phyloP scores from a whole-genome alignment of 2,888 invertebrate species.

The Acronicta psi region DNA sequence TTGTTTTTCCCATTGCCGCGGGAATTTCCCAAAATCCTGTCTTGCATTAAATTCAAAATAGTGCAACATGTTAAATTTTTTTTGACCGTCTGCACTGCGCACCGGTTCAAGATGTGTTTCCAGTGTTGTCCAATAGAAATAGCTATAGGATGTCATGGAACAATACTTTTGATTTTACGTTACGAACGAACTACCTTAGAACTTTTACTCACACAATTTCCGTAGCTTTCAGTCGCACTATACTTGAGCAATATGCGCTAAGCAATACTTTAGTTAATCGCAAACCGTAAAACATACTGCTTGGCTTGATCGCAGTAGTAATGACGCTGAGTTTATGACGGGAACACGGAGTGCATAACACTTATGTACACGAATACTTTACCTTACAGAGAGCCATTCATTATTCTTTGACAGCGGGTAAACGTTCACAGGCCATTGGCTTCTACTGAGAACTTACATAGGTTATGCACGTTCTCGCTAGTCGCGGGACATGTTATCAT shows the following conservation, averaged over 20 bases:
- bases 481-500: conserved; percentile 34
- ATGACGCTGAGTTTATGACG: conserved; percentile 23
- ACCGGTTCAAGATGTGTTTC: no score
- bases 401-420: conserved; percentile 43
- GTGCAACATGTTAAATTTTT: no score
- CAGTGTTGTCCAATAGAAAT: no score
- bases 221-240: conserved; percentile 2
- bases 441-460: conserved; percentile 33
- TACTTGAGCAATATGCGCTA: neutral
- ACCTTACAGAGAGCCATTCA: conserved; percentile 48
- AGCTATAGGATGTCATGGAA: no score
- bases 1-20: no score
- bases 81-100: no score
- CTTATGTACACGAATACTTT: conserved; percentile 30
- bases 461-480: conserved; percentile 23
- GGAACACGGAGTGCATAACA: conserved; percentile 20
- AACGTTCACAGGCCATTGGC: conserved; percentile 32
- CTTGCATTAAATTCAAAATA: no score
- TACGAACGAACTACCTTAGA: neutral
- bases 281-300: conserved; percentile 12
- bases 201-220: neutral
- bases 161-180: no score
- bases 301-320: conserved; percentile 7
- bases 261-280: conserved; percentile 14
- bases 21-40: no score